Percentiles rank a stretch among this genome's conserved stretches.
These are phyloP conservation scores for Danio albolineatus DNA, from an alignment of 2,797 vertebrate genomes.

Conservation along the genomic window DNA sequence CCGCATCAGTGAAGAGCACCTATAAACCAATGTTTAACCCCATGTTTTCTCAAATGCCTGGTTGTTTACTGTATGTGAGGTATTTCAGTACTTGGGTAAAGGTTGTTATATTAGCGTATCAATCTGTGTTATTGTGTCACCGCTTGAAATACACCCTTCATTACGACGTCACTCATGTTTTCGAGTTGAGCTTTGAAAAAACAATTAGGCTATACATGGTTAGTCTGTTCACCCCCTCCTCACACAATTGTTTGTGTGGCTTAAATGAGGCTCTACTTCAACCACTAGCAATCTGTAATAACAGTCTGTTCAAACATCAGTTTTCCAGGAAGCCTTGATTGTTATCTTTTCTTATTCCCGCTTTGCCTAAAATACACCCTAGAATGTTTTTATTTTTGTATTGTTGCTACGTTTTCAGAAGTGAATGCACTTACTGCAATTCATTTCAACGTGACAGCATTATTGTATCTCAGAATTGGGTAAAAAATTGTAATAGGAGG, in stretches of 20 bases:
- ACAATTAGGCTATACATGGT: no score
- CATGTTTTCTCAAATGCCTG: neutral
- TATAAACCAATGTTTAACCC: neutral
- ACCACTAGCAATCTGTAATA: conserved; percentile 32
- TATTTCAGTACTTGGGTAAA: neutral
- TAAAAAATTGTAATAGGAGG: conserved; percentile 23
- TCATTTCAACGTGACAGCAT: conserved; percentile 17
- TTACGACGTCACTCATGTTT: neutral
- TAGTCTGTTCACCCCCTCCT: neutral
- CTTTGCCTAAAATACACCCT: conserved; percentile 15
- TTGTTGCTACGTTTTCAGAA: conserved; percentile 28
- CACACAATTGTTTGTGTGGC: conserved; percentile 11
- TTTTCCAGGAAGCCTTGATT: neutral
- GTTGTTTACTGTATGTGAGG: no score
- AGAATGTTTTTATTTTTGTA: conserved; percentile 1
- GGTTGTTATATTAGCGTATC: neutral
- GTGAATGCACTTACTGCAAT: conserved; percentile 14
- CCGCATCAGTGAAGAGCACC: neutral
- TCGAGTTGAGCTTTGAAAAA: neutral
- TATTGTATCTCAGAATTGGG: conserved; percentile 21
- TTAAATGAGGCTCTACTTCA: neutral
- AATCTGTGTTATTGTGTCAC: neutral
- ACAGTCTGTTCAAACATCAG: conserved; percentile 2
- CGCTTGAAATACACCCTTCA: neutral
- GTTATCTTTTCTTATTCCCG: neutral